phyloP scores from a whole-genome alignment of 2,888 invertebrate genomes.

The Punctoribates punctum region DNA sequence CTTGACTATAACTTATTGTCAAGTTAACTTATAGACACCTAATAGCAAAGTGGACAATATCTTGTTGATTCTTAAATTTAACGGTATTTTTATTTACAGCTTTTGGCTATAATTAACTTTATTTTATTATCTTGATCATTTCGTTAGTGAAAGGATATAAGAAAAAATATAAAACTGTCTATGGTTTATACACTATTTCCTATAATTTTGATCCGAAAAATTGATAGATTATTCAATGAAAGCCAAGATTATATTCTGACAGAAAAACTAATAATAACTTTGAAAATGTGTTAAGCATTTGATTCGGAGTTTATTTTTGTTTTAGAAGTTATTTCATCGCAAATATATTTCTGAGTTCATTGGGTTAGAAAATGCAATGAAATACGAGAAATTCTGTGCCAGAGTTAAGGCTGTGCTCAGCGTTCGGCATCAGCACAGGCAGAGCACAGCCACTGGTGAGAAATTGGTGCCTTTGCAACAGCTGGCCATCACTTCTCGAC shows the following conservation, averaged over 20 bases:
- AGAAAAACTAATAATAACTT: neutral
- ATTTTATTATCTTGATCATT: no score
- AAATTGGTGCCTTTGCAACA: conserved; percentile 31
- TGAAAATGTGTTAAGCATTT: neutral
- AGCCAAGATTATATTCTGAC: neutral
- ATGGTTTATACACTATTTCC: no score
- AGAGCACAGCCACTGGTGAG: neutral
- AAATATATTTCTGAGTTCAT: neutral
- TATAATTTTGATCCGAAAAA: no score
- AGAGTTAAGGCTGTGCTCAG: neutral
- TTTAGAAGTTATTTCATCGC: neutral
- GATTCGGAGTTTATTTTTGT: neutral
- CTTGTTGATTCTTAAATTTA: no score
- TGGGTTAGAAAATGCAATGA: conserved; percentile 31
- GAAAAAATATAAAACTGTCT: no score
- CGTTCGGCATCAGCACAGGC: neutral
- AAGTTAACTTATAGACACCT: no score
- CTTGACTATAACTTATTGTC: no score
- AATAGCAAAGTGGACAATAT: no score
- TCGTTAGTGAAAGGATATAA: no score
- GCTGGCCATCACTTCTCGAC: conserved; percentile 4
- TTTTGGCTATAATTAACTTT: no score
- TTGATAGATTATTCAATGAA: no score
- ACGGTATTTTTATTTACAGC: no score
- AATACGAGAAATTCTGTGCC: neutral